Evolutionary conservation across 2,113 vertebrate species (phyloP).

Genomic region (Brachyistius frenatus): DNA sequence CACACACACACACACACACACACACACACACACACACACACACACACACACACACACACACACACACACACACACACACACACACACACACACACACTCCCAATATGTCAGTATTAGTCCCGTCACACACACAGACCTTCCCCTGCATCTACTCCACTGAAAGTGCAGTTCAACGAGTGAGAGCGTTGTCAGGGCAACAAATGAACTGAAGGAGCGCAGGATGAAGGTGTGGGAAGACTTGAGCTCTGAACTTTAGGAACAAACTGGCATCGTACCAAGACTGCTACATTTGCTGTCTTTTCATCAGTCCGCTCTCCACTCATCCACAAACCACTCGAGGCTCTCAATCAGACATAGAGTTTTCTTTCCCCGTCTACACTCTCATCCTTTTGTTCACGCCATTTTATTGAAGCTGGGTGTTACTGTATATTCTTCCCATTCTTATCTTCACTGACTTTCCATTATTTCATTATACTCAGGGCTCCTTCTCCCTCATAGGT

Average conservation of each 20-base stretch:
- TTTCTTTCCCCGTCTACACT: slow-evolving; percentile 20
- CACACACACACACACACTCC: slow-evolving; percentile 6
- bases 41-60: slow-evolving; percentile 15
- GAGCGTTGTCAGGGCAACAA: slow-evolving; percentile 78
- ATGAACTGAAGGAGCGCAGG: slow-evolving; percentile 58
- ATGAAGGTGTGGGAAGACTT: slow-evolving; percentile 69
- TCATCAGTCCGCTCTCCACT: slow-evolving; percentile 63
- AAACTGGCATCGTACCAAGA: slow-evolving; percentile 30
- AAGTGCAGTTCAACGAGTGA: slow-evolving; percentile 53
- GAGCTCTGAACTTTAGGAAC: slow-evolving; percentile 74
- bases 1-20: background rate
- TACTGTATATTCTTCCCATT: slow-evolving; percentile 14
- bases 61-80: background rate
- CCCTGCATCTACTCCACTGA: slow-evolving; percentile 47
- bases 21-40: background rate
- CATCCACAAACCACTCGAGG: slow-evolving; percentile 64
- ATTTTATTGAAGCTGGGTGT: slow-evolving; percentile 24
- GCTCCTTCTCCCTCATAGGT: background rate
- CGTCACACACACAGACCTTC: slow-evolving; percentile 38
- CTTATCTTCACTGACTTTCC: background rate
- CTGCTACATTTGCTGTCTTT: slow-evolving; percentile 42
- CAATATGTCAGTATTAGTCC: slow-evolving; percentile 11
- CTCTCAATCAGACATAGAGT: slow-evolving; percentile 45
- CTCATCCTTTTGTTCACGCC: slow-evolving; percentile 29
- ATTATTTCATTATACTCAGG: slow-evolving; percentile 4